These are phyloP conservation scores for Spinibarbus caldwelli DNA, from an alignment of 2,797 vertebrate species.

Conservation along the genomic window DNA sequence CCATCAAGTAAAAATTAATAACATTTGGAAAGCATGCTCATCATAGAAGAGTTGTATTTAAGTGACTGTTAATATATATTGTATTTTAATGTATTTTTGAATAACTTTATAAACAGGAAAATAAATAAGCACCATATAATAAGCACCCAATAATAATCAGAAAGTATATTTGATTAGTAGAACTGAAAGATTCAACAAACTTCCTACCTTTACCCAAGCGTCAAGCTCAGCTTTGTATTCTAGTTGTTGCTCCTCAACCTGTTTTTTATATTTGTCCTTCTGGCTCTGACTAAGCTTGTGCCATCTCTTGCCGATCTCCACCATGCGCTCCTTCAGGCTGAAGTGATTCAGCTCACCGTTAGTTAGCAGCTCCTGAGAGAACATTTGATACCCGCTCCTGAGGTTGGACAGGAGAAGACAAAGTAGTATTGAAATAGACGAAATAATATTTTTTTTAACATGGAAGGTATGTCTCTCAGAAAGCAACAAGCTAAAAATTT, in stretches of 20 bases:
- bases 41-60: no score
- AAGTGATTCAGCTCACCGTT: slow-evolving; percentile 84
- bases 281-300: slow-evolving; percentile 78
- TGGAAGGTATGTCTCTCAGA: neutral
- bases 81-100: no score
- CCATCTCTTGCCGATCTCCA: slow-evolving; percentile 85
- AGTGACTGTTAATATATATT: no score
- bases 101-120: no score
- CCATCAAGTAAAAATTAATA: neutral
- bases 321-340: slow-evolving; percentile 85
- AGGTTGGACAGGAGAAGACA: slow-evolving; percentile 27
- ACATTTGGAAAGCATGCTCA: no score
- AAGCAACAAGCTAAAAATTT: neutral
- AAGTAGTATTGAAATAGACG: neutral
- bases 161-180: neutral
- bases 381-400: slow-evolving; percentile 87
- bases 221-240: slow-evolving; percentile 81
- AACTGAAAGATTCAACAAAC: no score
- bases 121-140: neutral
- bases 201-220: slow-evolving; percentile 78
- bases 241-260: slow-evolving; percentile 81
- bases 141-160: neutral
- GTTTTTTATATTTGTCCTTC: slow-evolving; percentile 84
- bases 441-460: neutral
- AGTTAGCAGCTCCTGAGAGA: slow-evolving; percentile 84